Evolutionary conservation across 1,140 invertebrate species (phyloP).

Genomic region (Asbolus verrucosus): DNA sequence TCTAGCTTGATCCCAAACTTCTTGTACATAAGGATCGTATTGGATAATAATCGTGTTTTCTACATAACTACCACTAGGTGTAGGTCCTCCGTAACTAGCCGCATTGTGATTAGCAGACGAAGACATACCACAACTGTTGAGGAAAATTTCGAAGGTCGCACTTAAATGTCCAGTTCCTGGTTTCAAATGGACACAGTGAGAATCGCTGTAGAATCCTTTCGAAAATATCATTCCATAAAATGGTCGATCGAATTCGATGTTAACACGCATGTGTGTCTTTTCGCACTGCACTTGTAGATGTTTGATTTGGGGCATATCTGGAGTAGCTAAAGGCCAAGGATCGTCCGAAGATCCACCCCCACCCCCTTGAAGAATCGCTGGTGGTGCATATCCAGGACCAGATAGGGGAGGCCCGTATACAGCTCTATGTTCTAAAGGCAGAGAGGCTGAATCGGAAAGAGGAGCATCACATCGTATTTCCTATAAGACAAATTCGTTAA

Average conservation of each 20-base stretch:
- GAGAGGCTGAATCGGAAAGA: constrained; percentile 79
- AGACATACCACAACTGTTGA: constrained; percentile 92
- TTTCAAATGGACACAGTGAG: constrained; percentile 91
- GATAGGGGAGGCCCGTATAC: constrained; percentile 79
- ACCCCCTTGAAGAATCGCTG: constrained; percentile 64
- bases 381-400: constrained; percentile 68
- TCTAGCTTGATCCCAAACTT: constrained; percentile 87
- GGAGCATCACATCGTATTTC: constrained; percentile 79
- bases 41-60: constrained; percentile 96
- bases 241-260: constrained; percentile 93
- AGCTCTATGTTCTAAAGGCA: constrained; percentile 82
- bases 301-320: constrained; percentile 91
- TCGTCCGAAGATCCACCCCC: constrained; percentile 70
- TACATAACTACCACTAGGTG: constrained; percentile 90
- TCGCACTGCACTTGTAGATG: constrained; percentile 94
- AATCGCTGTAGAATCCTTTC: constrained; percentile 91
- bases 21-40: constrained; percentile 94
- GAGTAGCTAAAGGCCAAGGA: constrained; percentile 84
- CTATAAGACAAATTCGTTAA: constrained; percentile 65
- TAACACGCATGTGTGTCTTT: constrained; percentile 94
- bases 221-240: constrained; percentile 98
- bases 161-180: constrained; percentile 89
- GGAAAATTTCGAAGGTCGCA: constrained; percentile 92
- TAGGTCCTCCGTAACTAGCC: constrained; percentile 80
- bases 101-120: constrained; percentile 88